phyloP scores from a whole-genome alignment of 1,140 invertebrate genomes.

The Ceratosolen solmsi region DNA sequence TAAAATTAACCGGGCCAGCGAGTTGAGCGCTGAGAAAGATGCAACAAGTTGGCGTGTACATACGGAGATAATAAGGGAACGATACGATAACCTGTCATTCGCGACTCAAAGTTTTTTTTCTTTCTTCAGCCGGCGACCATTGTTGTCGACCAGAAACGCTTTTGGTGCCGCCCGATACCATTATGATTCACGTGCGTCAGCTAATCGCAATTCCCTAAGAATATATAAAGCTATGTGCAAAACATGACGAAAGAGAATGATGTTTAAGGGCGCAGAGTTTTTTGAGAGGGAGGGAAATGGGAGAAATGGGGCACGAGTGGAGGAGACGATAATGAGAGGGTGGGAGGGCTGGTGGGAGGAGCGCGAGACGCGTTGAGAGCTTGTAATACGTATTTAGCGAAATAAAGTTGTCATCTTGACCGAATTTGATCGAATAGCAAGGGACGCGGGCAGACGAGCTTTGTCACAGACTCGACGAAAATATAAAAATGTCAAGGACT shows the following conservation, averaged over 20 bases:
- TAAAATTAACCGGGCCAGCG: conserved; percentile 60
- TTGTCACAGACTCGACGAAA: not conserved
- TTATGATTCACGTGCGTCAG: conserved; percentile 6
- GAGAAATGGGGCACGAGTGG: not conserved
- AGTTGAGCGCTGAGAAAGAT: conserved; percentile 55
- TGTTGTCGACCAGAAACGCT: not conserved
- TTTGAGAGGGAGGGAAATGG: not conserved
- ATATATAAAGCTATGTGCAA: not conserved
- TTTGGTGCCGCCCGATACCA: conserved; percentile 12
- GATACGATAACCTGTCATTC: conserved; percentile 52
- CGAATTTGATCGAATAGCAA: not conserved
- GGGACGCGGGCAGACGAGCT: not conserved
- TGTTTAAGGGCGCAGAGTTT: conserved; percentile 2
- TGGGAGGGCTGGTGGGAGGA: too few relatives aligned
- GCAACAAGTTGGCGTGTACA: conserved; percentile 62
- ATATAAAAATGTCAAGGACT: conserved; percentile 5
- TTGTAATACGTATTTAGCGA: conserved; percentile 40
- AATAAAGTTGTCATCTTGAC: conserved; percentile 38
- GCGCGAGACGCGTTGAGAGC: not conserved
- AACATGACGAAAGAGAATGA: conserved; percentile 30
- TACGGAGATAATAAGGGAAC: conserved; percentile 59
- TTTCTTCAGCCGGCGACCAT: not conserved
- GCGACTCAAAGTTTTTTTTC: conserved; percentile 56
- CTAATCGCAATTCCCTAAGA: conserved; percentile 17
- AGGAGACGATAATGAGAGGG: not conserved